phyloP scores from a whole-genome alignment of 2,113 vertebrate species.

The Piliocolobus tephrosceles region DNA sequence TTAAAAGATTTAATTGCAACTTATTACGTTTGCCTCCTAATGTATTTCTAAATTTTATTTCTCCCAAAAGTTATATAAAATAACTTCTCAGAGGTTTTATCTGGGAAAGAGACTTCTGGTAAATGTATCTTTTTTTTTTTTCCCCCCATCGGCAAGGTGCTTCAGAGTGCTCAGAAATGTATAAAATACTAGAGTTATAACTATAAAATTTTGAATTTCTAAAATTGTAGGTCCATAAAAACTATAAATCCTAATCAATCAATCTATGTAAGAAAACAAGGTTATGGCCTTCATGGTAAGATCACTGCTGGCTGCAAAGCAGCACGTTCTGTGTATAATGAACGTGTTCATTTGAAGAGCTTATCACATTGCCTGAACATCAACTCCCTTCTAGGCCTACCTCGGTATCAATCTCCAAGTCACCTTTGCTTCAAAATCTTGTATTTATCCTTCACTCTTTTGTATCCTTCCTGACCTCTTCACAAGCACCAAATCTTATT shows the following conservation, averaged over 20 bases:
- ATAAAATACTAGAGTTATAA: background rate
- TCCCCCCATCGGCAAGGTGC: background rate
- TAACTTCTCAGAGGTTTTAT: background rate
- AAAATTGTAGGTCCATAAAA: background rate
- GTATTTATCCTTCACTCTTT: background rate
- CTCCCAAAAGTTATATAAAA: background rate
- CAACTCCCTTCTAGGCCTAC: background rate
- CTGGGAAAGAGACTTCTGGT: background rate
- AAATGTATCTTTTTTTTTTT: background rate
- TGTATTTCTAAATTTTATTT: slow-evolving; percentile 39
- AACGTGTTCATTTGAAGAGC: background rate
- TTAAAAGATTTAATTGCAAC: slow-evolving; percentile 12
- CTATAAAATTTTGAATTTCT: background rate
- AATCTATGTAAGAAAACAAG: background rate
- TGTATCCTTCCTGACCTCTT: background rate
- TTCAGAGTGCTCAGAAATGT: background rate
- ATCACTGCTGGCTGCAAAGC: background rate
- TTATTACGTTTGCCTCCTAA: slow-evolving; percentile 2
- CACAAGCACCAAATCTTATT: background rate
- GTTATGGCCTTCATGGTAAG: too few species aligned
- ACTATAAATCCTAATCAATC: background rate
- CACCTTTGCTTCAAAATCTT: background rate
- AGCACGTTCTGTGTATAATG: background rate
- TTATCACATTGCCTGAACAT: background rate
- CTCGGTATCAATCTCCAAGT: background rate